Percentiles rank a stretch among this genome's conserved stretches.
Evolutionary conservation across 2,113 vertebrate species (phyloP).

Genomic region (Corydoras sp.): DNA sequence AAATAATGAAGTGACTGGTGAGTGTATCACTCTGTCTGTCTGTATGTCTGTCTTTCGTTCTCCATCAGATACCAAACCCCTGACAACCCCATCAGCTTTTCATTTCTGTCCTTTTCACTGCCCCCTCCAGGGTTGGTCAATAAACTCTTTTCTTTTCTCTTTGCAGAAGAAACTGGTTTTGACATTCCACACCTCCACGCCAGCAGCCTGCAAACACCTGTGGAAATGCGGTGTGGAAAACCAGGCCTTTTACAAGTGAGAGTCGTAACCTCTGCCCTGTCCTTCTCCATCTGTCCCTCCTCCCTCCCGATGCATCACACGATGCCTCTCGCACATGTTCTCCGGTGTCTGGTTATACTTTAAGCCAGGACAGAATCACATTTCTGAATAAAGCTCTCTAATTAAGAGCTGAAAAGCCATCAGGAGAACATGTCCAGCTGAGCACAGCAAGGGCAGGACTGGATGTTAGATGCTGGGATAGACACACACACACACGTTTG

Average conservation of each 20-base stretch:
- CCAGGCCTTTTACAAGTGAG: slow-evolving; percentile 99
- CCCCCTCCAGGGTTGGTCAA: not conserved
- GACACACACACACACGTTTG: slow-evolving; percentile 1
- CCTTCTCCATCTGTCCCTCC: not conserved
- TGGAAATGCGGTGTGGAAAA: slow-evolving; percentile 99
- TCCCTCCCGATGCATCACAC: not conserved
- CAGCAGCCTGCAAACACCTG: slow-evolving; percentile 96
- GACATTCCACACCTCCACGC: slow-evolving; percentile 95
- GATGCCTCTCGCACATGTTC: not conserved
- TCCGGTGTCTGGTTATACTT: slow-evolving; percentile 13
- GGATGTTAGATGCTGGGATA: not conserved
- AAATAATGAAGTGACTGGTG: too few species aligned
- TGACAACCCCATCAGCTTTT: too few species aligned
- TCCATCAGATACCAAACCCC: too few species aligned
- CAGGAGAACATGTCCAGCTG: slow-evolving; percentile 11
- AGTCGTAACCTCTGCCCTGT: slow-evolving; percentile 12
- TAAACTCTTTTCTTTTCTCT: slow-evolving; percentile 37
- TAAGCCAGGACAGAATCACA: slow-evolving; percentile 4
- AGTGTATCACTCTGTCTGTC: too few species aligned
- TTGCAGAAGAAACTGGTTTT: slow-evolving; percentile 89
- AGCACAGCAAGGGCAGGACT: slow-evolving; percentile 3
- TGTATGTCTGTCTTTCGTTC: too few species aligned
- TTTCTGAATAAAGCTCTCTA: slow-evolving; percentile 36
- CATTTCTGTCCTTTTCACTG: not conserved
- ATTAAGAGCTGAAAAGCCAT: slow-evolving; percentile 37